Evolutionary conservation across 1,140 invertebrate species (phyloP).

Genomic region (Drosophila persimilis): DNA sequence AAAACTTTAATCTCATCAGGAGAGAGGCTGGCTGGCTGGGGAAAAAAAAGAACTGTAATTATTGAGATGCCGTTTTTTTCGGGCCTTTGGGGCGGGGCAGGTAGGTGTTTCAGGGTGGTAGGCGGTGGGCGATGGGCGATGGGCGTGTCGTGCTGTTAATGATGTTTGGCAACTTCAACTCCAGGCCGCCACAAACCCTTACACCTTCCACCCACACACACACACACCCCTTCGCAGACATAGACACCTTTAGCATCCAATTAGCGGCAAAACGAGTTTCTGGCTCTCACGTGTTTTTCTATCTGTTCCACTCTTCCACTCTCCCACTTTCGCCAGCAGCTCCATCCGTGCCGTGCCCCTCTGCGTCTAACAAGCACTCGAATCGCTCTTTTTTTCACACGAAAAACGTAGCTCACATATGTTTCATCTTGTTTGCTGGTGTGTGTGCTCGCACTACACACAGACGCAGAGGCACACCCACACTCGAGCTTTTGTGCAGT

Average conservation of each 20-base stretch:
- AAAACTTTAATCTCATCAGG: conserved; percentile 56
- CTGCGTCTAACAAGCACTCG: conserved; percentile 53
- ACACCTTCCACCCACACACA: neutral
- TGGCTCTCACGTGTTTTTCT: conserved; percentile 30
- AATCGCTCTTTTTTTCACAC: conserved; percentile 52
- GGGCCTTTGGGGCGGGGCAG: neutral
- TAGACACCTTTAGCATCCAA: conserved; percentile 60
- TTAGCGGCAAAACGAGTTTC: conserved; percentile 60
- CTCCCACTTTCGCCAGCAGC: conserved; percentile 3
- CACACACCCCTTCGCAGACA: conserved; percentile 1
- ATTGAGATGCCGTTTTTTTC: conserved; percentile 41
- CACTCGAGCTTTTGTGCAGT: conserved; percentile 42
- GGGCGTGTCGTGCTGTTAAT: conserved; percentile 40
- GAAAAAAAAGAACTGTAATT: conserved; percentile 48
- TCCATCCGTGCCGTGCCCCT: conserved; percentile 1
- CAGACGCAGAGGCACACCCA: conserved; percentile 4
- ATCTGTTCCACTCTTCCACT: conserved; percentile 4
- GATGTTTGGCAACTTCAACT: conserved; percentile 61
- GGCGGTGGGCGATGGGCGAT: neutral
- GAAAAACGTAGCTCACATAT: conserved; percentile 52
- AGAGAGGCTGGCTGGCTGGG: neutral
- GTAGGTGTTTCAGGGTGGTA: neutral
- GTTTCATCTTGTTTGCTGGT: conserved; percentile 31
- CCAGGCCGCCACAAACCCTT: conserved; percentile 3
- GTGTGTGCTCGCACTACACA: conserved; percentile 15